Conservation (phyloP, 2,797 vertebrate genomes). For the Tolypeutes matacus region DNA sequence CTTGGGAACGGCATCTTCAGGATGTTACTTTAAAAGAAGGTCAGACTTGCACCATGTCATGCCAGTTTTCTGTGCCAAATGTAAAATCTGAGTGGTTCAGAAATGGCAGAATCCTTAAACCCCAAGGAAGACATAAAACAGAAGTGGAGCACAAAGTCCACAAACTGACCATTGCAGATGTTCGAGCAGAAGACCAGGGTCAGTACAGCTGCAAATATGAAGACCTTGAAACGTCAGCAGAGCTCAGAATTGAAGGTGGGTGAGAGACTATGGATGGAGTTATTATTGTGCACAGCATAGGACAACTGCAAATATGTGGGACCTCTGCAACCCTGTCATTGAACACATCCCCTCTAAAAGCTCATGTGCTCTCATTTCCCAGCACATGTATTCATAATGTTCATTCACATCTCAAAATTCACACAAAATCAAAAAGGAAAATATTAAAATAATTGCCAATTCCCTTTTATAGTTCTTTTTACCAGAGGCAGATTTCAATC, state of each 20-base stretch:
- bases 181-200: conserved; percentile 95
- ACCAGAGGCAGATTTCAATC: background rate
- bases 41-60: conserved; percentile 93
- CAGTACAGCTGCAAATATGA: conserved; percentile 94
- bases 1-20: conserved; percentile 95
- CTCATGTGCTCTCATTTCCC: background rate
- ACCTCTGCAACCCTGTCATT: background rate
- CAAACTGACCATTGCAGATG: conserved; percentile 95
- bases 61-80: conserved; percentile 97
- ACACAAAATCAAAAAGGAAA: background rate
- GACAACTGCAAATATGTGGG: too few species aligned
- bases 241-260: conserved; percentile 98
- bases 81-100: conserved; percentile 96
- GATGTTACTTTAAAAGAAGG: conserved; percentile 97
- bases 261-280: conserved; percentile 73
- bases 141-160: conserved; percentile 96
- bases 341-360: too few species aligned
- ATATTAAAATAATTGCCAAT: background rate
- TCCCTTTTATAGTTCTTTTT: background rate
- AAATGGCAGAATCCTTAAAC: conserved; percentile 94
- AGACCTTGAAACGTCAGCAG: conserved; percentile 94
- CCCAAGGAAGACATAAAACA: conserved; percentile 92
- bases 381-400: background rate
- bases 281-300: rapidly evolving
- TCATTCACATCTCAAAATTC: background rate